Evolutionary conservation across 35 echinoderm and acorn worm species (phyloP).

Genomic region (Acanthaster planci): DNA sequence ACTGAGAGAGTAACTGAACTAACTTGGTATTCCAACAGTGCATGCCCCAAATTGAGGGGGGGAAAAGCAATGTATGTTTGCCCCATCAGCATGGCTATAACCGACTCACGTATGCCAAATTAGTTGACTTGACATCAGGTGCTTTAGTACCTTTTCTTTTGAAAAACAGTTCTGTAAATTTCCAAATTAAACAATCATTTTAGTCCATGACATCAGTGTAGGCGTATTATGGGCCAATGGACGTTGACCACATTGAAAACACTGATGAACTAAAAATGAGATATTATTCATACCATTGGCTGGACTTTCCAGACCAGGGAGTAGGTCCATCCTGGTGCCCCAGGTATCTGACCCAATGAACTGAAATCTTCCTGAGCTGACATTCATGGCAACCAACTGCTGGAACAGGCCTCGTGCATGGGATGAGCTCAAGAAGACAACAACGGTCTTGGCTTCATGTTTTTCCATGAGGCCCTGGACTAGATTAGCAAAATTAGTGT

Average conservation of each 20-base stretch:
- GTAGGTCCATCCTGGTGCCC: background rate
- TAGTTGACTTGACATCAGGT: no score
- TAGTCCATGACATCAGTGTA: background rate
- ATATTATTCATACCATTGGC: no score
- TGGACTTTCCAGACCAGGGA: background rate
- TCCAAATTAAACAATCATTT: background rate
- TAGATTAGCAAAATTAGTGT: conserved; percentile 8
- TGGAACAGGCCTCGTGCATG: conserved; percentile 6
- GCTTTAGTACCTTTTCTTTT: no score
- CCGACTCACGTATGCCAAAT: no score
- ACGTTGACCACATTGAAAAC: no score
- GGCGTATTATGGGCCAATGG: background rate
- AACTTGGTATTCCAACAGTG: no score
- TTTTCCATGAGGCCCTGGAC: conserved; percentile 21
- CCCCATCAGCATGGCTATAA: no score
- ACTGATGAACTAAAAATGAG: no score
- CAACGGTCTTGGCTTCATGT: conserved; percentile 15
- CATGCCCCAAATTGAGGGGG: no score
- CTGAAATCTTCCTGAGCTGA: background rate
- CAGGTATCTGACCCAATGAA: conserved; percentile 3
- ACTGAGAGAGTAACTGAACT: no score
- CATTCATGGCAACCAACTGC: background rate
- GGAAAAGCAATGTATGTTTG: no score
- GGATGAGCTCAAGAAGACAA: conserved; percentile 4
- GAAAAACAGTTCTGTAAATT: background rate